Evolutionary conservation across 2,888 invertebrate species (phyloP).

Genomic region (Mimachlamys varia): DNA sequence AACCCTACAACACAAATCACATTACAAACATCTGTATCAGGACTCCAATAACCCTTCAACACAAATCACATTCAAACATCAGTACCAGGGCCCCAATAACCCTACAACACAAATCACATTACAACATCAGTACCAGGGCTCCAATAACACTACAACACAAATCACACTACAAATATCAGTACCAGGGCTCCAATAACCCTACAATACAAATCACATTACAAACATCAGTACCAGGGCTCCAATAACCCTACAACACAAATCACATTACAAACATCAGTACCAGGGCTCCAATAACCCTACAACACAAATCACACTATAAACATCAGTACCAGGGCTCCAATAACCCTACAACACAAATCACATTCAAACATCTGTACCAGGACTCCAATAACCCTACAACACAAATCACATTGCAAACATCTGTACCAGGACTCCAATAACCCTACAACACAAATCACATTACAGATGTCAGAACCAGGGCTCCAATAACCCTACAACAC

Average conservation of each 20-base stretch:
- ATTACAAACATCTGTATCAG: too few relatives aligned
- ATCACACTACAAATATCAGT: too few relatives aligned
- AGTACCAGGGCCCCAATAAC: slow-evolving; percentile 69
- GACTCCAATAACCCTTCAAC: slow-evolving; percentile 69
- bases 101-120: slow-evolving; percentile 65
- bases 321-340: slow-evolving; percentile 67
- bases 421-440: slow-evolving; percentile 68
- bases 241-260: slow-evolving; percentile 67
- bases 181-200: slow-evolving; percentile 70
- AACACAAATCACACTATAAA: too few relatives aligned
- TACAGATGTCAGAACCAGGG: too few relatives aligned
- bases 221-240: too few relatives aligned
- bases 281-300: slow-evolving; percentile 69
- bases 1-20: slow-evolving; percentile 67
- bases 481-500: slow-evolving; percentile 68
- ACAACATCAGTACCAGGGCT: too few relatives aligned
- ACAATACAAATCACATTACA: too few relatives aligned
- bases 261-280: too few relatives aligned
- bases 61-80: too few relatives aligned
- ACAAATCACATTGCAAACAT: too few relatives aligned
- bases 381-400: slow-evolving; percentile 69
- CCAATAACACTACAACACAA: slow-evolving; percentile 68
- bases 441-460: slow-evolving; percentile 66
- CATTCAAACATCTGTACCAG: too few relatives aligned
- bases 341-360: slow-evolving; percentile 67